A percentile compares a stretch with the other conserved stretches of the same genome.
phyloP scores from a whole-genome alignment of 2,797 vertebrate genomes.

The Hapalemur alaotrensis region DNA sequence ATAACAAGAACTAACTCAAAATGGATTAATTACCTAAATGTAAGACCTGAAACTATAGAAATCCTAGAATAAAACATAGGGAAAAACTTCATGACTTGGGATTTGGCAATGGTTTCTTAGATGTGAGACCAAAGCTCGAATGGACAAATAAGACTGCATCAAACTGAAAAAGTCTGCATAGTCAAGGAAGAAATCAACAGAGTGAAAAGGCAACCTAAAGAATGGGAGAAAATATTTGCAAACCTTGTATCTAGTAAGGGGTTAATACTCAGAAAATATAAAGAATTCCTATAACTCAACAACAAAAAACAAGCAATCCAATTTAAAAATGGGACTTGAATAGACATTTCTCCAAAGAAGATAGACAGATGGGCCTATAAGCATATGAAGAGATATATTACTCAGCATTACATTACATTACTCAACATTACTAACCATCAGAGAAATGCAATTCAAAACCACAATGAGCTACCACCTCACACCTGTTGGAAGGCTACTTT shows the following conservation, averaged over 20 bases:
- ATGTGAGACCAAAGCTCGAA: background rate
- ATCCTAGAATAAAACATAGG: background rate
- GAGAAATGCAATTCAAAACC: background rate
- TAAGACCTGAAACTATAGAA: background rate
- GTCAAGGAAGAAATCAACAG: background rate
- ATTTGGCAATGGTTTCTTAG: background rate
- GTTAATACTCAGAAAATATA: background rate
- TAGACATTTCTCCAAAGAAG: background rate
- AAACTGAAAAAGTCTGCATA: background rate
- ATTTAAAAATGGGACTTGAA: background rate
- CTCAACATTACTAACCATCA: background rate
- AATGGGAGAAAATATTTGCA: slow-evolving; percentile 4
- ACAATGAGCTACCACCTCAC: background rate
- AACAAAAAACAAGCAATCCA: background rate
- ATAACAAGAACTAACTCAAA: background rate
- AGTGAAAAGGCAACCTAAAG: background rate
- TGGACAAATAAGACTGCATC: background rate
- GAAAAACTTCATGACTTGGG: background rate
- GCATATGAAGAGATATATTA: background rate
- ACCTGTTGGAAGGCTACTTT: background rate
- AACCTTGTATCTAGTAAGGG: background rate
- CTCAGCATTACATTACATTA: background rate
- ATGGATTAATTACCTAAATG: background rate
- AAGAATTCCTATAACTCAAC: background rate
- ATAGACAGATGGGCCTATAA: background rate